Conservation (phyloP, 2,888 invertebrate species). For the Mimas tiliae region DNA sequence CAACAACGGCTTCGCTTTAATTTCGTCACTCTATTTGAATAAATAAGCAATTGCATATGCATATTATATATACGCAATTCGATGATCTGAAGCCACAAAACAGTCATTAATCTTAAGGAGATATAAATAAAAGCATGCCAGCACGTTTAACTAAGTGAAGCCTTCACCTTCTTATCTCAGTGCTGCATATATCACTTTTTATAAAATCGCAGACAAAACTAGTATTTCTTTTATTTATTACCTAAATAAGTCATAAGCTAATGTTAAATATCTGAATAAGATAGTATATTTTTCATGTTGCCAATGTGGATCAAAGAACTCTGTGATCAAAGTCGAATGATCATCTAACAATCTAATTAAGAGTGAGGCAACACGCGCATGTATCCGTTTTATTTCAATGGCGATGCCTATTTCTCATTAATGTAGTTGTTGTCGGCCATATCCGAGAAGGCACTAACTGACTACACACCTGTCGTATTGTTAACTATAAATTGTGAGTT, state of each 20-base stretch:
- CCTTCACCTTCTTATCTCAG: constrained; percentile 17
- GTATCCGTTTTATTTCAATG: constrained; percentile 67
- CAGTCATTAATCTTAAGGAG: constrained; percentile 57
- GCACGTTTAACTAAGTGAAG: constrained; percentile 18
- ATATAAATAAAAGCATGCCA: constrained; percentile 30
- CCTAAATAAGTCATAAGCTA: background rate
- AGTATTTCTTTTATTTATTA: constrained; percentile 1
- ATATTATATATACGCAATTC: constrained; percentile 64
- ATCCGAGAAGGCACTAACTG: constrained; percentile 45
- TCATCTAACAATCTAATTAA: constrained; percentile 63
- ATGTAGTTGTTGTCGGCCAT: constrained; percentile 51
- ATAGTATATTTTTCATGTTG: background rate
- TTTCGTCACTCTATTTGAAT: constrained; percentile 80
- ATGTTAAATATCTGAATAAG: background rate
- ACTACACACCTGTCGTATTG: constrained; percentile 57
- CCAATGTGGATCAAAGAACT: background rate
- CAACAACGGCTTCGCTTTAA: constrained; percentile 71
- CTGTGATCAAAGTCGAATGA: background rate
- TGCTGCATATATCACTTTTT: background rate
- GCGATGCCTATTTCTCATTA: constrained; percentile 65
- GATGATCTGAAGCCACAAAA: constrained; percentile 60
- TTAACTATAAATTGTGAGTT: constrained; percentile 58
- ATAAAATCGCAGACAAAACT: constrained; percentile 6
- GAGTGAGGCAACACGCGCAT: constrained; percentile 52
- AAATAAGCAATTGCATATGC: constrained; percentile 76